phyloP scores from a whole-genome alignment of 2,113 vertebrate genomes.

The Nibea coibor region DNA sequence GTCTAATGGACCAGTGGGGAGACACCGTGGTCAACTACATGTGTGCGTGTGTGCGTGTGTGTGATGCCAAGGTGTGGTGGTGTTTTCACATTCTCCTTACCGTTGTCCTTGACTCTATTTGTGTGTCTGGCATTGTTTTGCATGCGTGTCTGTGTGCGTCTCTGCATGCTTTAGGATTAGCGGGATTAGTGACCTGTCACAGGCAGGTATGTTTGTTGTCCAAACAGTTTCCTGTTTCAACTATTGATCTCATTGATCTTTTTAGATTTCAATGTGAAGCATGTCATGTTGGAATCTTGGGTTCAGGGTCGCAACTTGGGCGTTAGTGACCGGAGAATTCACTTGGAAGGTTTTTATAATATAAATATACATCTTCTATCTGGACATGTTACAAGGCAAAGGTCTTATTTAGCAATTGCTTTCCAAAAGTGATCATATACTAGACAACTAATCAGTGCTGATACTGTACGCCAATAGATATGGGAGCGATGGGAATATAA shows the following conservation, averaged over 20 bases:
- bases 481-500: too few species aligned
- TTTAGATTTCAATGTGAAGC: too few species aligned
- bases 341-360: too few species aligned
- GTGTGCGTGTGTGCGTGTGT: slow-evolving; percentile 5
- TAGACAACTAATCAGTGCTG: too few species aligned
- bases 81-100: background rate
- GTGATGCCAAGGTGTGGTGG: slow-evolving; percentile 11
- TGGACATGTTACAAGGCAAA: too few species aligned
- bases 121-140: background rate
- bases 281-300: too few species aligned
- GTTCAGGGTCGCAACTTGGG: too few species aligned
- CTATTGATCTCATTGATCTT: background rate
- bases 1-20: slow-evolving; percentile 41
- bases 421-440: too few species aligned
- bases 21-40: slow-evolving; percentile 26
- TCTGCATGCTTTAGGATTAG: slow-evolving; percentile 28
- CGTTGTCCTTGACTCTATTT: slow-evolving; percentile 16
- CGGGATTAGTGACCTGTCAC: slow-evolving; percentile 27
- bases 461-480: too few species aligned
- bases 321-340: too few species aligned
- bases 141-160: background rate
- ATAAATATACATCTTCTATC: too few species aligned
- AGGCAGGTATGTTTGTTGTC: slow-evolving; percentile 22
- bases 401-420: too few species aligned
- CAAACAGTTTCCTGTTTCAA: slow-evolving; percentile 13